Percentiles rank a stretch among this genome's conserved stretches.
Evolutionary conservation across 2,113 vertebrate species (phyloP).

Genomic region (Plecturocebus donacophilus): DNA sequence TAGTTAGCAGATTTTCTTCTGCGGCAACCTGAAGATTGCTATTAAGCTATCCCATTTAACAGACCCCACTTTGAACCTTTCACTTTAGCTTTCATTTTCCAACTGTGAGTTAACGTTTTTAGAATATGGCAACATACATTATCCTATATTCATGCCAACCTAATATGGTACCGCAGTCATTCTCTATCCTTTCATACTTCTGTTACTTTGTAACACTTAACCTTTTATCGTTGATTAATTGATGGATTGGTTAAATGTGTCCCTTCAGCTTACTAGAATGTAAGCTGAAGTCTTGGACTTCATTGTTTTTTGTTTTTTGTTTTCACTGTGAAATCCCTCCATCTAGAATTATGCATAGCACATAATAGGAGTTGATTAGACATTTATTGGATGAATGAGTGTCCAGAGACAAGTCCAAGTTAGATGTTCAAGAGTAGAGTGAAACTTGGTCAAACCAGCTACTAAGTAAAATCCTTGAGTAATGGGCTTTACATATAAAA

Average conservation of each 20-base stretch:
- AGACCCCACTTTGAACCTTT: background rate
- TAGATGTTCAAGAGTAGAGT: background rate
- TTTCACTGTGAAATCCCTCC: background rate
- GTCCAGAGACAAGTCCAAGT: background rate
- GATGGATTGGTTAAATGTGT: background rate
- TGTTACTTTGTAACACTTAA: background rate
- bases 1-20: background rate
- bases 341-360: background rate
- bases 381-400: background rate
- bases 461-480: background rate
- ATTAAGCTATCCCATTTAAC: background rate
- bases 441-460: background rate
- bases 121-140: background rate
- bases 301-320: background rate
- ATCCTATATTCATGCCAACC: background rate
- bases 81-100: background rate
- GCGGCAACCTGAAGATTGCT: background rate
- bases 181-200: background rate
- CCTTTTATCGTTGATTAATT: background rate
- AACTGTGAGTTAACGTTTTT: background rate
- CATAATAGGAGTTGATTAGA: background rate
- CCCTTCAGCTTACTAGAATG: background rate
- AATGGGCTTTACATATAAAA: background rate
- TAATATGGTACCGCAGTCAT: background rate
- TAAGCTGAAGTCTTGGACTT: background rate